Base-by-base conservation (phyloP, 2,888 invertebrate genomes). In the Ptilodon capucinus region DNA sequence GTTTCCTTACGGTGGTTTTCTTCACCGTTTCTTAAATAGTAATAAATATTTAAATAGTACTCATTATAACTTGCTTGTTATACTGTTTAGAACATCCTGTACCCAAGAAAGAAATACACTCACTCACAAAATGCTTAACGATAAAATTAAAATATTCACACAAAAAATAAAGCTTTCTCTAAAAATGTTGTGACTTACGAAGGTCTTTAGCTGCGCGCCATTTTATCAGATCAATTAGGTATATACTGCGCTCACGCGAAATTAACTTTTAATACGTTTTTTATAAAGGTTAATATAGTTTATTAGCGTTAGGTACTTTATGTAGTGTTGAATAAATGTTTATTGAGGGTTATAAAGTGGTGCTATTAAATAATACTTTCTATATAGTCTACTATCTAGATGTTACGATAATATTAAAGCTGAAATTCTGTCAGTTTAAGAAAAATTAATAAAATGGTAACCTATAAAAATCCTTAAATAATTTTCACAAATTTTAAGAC, bases 191-290 rank as follows among this genome's bases (percentile, higher is more conserved):
- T 40, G 19, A 40, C 23, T 25, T 11, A 16, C 40, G 11, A 39
- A 36, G 9, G n/a, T 11, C 14, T 14, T 32, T 32, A 8, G 14
- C 32, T 32, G 35, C 35, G 9, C 34, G 25, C 44, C 42, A 43
- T 18, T 32, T 71, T 74, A 74, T 75, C 74, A 67, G 74, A 74
- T 74, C 68, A 75, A 76, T 76, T 76, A 65, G 56, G 55, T 59
- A 60, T 62, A 48, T 48, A 57, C 67, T 67, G 65, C 66, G 63
- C 65, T 46, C 57, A 45, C 46, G 54, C 59, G 40, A 67, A 69
- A 74, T 73, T 71, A 71, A 62, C 58, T 68, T 73, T 71, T 74
- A 71, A 72, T 66, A 51, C 42, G 49, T 56, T 68, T 66, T 64
- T 60, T 62, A 48, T 57, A 60, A 60, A 57, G 57, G 35, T 60